Base-by-base conservation (phyloP, 1,140 invertebrate genomes). In the Ceratitis capitata region DNA sequence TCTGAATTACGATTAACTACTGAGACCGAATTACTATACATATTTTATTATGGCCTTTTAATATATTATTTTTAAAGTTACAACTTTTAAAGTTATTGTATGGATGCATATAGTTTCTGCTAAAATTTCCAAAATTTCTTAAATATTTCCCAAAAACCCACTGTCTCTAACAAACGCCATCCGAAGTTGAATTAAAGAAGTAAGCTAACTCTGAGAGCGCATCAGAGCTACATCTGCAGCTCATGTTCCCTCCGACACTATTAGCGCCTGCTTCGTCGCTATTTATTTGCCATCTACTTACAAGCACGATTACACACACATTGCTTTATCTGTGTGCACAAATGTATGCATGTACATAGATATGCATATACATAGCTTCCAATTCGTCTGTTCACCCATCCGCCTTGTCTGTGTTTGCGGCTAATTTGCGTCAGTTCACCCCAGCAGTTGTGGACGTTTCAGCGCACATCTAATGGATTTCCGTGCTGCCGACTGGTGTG, bases 401-500 rank as follows among this genome's bases (percentile, higher is more conserved):
- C 19, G 39, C 6, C n/a, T 78, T 78, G 39, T 78, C 69, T 78
- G 14, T 45, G 64, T 45, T 45, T 78, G 69, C 23, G 35, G 69
- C 69, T 78, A 45, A 78, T 78, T 78, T 78, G 7, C 39, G 39
- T 23, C n/a, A 2, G 19, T 19, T 45, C 69, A 19, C 39, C 26
- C n/a, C 6, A 78, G 69, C 39, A 78, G 69, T 39, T 78, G 69
- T 23, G 32, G 39, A 78, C 69, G 45, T 78, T 78, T 78, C 23
- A 23, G 14, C n/a, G 69, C 69, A 32, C 69, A 32, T 78, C 69
- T 78, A 78, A 45, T 78, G 39, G 42, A 42, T 78, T 78, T 78
- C 42, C 42, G 69, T 47, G 69, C 69, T 45, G 69, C 39, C 39
- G 2, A n/a, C n/a, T n/a, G n/a, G n/a, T 19, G n/a, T 2, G 2